Percentiles rank a stretch among this genome's conserved stretches.
phyloP scores from a whole-genome alignment of 2,797 vertebrate genomes.

The Crenuchus spilurus region DNA sequence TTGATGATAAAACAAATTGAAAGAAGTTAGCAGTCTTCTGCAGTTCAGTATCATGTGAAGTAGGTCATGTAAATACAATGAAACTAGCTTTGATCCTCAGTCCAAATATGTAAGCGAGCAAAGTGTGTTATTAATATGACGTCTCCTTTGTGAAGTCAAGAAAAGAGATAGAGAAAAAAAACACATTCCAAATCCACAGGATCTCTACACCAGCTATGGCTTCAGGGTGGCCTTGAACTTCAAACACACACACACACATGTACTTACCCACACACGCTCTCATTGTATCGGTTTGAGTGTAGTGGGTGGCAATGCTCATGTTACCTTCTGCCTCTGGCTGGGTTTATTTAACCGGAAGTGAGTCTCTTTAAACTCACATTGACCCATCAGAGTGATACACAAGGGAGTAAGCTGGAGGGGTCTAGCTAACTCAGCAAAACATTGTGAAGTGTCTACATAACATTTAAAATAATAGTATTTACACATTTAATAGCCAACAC shows the following conservation, averaged over 20 bases:
- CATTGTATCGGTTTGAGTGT: not conserved
- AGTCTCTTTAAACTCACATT: not conserved
- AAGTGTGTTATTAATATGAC: not conserved
- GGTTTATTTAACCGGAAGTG: constrained; percentile 11
- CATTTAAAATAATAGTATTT: too few relatives aligned
- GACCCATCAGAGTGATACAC: not conserved
- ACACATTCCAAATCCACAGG: not conserved
- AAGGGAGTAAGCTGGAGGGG: not conserved
- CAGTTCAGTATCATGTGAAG: too few relatives aligned
- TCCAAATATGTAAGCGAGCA: not conserved
- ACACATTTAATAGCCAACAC: too few relatives aligned
- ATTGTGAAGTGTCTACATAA: too few relatives aligned
- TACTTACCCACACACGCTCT: not conserved
- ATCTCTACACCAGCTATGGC: not conserved
- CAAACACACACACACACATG: not conserved
- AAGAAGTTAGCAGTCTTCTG: too few relatives aligned
- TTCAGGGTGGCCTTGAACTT: constrained; percentile 44
- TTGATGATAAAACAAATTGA: too few relatives aligned
- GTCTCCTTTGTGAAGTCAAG: not conserved
- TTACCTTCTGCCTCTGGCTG: not conserved
- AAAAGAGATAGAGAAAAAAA: not conserved
- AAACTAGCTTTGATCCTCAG: not conserved
- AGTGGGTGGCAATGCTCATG: not conserved
- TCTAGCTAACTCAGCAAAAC: not conserved
- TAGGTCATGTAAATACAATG: not conserved